Base-by-base conservation (phyloP, 2,797 vertebrate genomes). In the Xiphorhynchus erythropygius region DNA sequence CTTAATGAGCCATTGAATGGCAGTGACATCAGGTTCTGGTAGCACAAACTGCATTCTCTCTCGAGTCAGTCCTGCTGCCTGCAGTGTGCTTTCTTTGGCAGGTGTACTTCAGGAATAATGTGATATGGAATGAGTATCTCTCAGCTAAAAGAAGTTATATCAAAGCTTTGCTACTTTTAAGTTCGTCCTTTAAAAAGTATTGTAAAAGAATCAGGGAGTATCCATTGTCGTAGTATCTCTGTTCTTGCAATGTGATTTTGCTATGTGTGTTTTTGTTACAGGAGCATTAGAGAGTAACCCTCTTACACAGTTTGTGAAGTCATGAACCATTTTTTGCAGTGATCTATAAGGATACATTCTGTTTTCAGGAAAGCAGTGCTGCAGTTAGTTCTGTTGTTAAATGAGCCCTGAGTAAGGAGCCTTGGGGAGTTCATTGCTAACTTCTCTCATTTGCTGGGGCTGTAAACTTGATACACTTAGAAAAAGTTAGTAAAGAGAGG, bases 261-360 rank as follows among this genome's bases (percentile, higher is more conserved):
- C 13, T 50, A 0, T 52, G 8, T 5, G 9, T 4, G 28, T 69
- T 63, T 57, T 28, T 59, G 23, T 47, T 44, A 82, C 10, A 25
- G 18, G 18, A 49, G 15, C 55, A 21, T 53, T 76, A 35, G 11
- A 33, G 28, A 46, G 41, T 84, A 73, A 33, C 5, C 3, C 2
- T 63, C 1, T 3, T 27, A 11, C 3, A 7, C 27, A 24, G 2
- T 32, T 82, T 59, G 35, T 85, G 56, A 65, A 69, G 57, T 67
- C 10, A 10, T 27, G 11, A 82, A 18, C 18, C 1, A 1, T 30
- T 53, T 91, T 78, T 76, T 69, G 15, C 3, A 4, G 0, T n/a
- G 22, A 42, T 53, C 8, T 46, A 1, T 15, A 33, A 47, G 6
- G 24, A 32, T 64, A 5, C 0, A 0, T 44, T 46, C 17, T 33